Percentiles rank a stretch among this genome's conserved stretches.
These are phyloP conservation scores for Arrhopalites spinosus DNA, from an alignment of 2,888 invertebrate genomes.

Conservation along the genomic window DNA sequence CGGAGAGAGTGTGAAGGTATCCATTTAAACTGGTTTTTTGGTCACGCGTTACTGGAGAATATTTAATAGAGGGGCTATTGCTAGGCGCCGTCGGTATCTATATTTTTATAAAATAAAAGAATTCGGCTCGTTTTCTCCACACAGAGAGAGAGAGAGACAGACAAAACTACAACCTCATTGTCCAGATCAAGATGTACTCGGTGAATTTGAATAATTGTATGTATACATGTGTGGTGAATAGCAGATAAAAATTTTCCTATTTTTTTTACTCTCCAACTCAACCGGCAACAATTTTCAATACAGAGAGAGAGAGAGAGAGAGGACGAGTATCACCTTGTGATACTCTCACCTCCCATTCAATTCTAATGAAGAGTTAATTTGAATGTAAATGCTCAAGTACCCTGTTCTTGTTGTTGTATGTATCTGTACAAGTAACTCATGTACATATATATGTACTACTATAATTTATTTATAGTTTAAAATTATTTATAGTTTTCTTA, in stretches of 20 bases:
- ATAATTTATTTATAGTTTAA: no score
- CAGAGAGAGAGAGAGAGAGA: neutral
- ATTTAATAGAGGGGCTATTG: no score
- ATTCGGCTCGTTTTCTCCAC: neutral
- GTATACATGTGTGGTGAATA: slow-evolving; percentile 28
- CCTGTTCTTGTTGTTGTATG: no score
- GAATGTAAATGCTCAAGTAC: slow-evolving; percentile 20
- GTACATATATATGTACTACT: no score
- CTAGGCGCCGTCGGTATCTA: slow-evolving; percentile 35
- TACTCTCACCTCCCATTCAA: neutral
- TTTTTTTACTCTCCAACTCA: neutral
- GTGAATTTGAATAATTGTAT: slow-evolving; percentile 30
- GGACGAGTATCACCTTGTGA: neutral
- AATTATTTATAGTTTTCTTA: no score
- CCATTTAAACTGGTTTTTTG: slow-evolving; percentile 41
- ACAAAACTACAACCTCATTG: no score
- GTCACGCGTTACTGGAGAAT: slow-evolving; percentile 37
- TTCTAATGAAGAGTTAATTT: slow-evolving; percentile 29
- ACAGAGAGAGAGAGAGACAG: neutral
- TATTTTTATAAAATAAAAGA: slow-evolving; percentile 17
- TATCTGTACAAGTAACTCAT: no score
- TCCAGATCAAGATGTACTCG: slow-evolving; percentile 34
- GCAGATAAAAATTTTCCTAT: slow-evolving; percentile 2
- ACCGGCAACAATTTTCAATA: slow-evolving; percentile 13
- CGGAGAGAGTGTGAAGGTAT: slow-evolving; percentile 32